A percentile compares a stretch with the other conserved stretches of the same genome.
Conservation (phyloP, 2,113 vertebrate species). For the Actinemys pallida region DNA sequence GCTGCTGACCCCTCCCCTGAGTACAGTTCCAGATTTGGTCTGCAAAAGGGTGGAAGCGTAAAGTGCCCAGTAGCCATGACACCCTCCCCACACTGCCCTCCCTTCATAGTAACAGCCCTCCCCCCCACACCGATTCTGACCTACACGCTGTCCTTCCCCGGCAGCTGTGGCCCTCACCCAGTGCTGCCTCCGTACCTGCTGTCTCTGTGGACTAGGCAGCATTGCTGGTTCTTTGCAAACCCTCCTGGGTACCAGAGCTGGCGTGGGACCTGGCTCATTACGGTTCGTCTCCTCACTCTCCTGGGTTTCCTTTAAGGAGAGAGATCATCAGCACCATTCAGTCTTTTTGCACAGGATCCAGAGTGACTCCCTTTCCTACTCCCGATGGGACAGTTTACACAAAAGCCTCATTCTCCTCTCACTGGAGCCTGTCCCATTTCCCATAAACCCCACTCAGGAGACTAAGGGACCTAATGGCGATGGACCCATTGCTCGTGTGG, state of each 20-base stretch:
- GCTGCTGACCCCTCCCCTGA: neutral
- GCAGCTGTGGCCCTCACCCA: neutral
- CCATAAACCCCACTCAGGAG: neutral
- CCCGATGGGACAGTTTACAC: neutral
- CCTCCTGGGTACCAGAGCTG: rapidly evolving
- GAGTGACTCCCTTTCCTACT: neutral
- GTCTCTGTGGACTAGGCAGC: neutral
- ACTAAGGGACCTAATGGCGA: neutral
- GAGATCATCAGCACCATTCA: neutral
- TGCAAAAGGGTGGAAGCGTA: neutral
- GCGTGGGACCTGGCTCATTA: neutral
- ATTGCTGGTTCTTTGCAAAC: rapidly evolving
- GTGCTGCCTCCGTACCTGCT: conserved; percentile 17
- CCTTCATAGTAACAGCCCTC: neutral
- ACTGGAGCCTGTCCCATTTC: neutral
- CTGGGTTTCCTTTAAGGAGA: conserved; percentile 27
- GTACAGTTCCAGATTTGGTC: neutral
- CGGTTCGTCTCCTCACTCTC: neutral
- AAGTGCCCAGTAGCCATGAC: neutral
- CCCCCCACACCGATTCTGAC: neutral
- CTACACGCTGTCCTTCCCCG: neutral
- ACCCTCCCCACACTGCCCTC: neutral
- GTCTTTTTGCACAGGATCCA: neutral
- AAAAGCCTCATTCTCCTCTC: neutral
- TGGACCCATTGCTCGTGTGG: neutral